A percentile compares a stretch with the other conserved stretches of the same genome.
phyloP scores from a whole-genome alignment of 2,113 vertebrate genomes.

The Eulemur rufifrons region DNA sequence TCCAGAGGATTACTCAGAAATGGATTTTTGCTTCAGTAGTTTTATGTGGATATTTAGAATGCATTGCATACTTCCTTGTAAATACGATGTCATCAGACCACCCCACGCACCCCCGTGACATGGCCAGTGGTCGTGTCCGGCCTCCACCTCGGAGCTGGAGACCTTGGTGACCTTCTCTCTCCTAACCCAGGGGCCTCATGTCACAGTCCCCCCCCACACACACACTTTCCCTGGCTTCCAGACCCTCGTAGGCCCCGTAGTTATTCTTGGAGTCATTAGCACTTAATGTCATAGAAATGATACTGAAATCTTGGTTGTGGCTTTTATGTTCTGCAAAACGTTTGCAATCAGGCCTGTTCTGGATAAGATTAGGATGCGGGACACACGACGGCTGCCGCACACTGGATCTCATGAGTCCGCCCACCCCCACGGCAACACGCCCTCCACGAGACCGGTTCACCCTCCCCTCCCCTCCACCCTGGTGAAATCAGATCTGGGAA shows the following conservation, averaged over 20 bases:
- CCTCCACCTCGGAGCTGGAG: not conserved
- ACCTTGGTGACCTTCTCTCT: accelerated
- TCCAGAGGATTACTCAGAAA: not conserved
- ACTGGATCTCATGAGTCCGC: accelerated
- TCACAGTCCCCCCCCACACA: accelerated
- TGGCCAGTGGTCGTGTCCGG: too few species aligned
- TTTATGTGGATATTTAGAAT: not conserved
- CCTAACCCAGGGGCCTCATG: not conserved
- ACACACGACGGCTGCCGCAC: accelerated
- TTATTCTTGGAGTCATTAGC: not conserved
- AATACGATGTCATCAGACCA: accelerated
- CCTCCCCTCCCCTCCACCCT: accelerated
- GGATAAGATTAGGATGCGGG: not conserved
- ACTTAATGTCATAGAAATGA: not conserved
- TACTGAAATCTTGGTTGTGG: not conserved
- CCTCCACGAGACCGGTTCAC: accelerated
- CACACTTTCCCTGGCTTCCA: too few species aligned
- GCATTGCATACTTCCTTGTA: not conserved
- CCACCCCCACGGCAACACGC: accelerated
- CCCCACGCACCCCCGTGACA: not conserved
- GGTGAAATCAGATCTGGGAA: not conserved
- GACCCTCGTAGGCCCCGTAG: not conserved
- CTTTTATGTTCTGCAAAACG: not conserved
- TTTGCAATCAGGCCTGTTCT: not conserved
- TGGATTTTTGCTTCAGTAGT: not conserved